These are phyloP conservation scores for Diabrotica undecimpunctata DNA, from an alignment of 1,140 invertebrate genomes.

Conservation along the genomic window DNA sequence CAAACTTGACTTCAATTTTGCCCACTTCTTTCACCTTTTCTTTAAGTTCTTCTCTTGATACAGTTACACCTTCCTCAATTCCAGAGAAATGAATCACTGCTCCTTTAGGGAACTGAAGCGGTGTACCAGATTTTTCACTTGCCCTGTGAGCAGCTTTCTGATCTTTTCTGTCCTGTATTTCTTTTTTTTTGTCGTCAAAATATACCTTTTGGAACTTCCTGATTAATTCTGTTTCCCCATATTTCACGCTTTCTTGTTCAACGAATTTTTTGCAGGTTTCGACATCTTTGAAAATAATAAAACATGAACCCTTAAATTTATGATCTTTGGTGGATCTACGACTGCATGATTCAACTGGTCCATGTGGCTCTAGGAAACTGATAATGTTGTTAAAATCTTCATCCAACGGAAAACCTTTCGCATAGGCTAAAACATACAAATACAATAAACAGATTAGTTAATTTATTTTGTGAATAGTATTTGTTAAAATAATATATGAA, in stretches of 20 bases:
- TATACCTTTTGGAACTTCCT: conserved; percentile 71
- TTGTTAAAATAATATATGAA: not conserved
- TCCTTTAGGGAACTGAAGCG: conserved; percentile 60
- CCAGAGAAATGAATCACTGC: conserved; percentile 65
- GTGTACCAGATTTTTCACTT: conserved; percentile 44
- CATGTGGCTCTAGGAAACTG: conserved; percentile 68
- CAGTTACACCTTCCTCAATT: conserved; percentile 53
- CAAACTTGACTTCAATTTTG: conserved; percentile 64
- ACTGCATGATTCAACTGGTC: conserved; percentile 71
- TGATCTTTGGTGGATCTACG: conserved; percentile 66
- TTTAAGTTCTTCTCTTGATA: conserved; percentile 67
- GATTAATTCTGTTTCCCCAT: conserved; percentile 66
- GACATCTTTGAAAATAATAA: conserved; percentile 74
- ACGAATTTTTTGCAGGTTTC: conserved; percentile 68
- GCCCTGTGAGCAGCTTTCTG: conserved; percentile 53
- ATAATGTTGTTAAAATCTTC: conserved; percentile 68
- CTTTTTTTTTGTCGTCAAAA: conserved; percentile 65
- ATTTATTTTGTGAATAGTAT: not conserved
- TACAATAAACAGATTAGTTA: conserved; percentile 15
- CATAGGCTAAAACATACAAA: conserved; percentile 58
- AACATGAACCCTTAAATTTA: conserved; percentile 86
- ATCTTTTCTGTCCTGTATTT: conserved; percentile 58
- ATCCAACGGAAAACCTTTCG: conserved; percentile 83
- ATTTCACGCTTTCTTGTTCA: conserved; percentile 63
- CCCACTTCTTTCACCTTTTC: conserved; percentile 59